Conservation (phyloP, 1,140 invertebrate species). For the Drosophila elegans region DNA sequence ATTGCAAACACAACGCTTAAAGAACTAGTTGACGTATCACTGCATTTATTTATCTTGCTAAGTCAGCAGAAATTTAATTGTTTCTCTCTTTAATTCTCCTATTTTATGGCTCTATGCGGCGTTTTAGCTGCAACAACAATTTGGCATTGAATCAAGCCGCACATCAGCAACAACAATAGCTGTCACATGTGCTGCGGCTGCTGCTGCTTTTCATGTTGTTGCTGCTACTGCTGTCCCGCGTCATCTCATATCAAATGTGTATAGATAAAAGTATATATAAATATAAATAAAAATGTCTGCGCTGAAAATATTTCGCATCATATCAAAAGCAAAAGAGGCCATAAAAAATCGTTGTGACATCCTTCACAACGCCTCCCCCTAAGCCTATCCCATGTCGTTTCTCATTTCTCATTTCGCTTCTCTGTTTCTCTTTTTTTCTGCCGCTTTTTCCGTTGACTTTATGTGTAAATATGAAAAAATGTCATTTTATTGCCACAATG, state of each 20-base stretch:
- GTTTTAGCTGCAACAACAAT: conserved; percentile 58
- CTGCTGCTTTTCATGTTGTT: conserved; percentile 3
- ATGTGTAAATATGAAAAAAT: conserved; percentile 84
- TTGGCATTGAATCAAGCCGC: conserved; percentile 50
- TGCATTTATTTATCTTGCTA: conserved; percentile 7
- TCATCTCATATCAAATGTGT: conserved; percentile 53
- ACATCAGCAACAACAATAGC: conserved; percentile 24
- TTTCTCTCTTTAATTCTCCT: conserved; percentile 29
- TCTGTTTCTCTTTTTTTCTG: conserved; percentile 40
- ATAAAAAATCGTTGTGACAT: conserved; percentile 70
- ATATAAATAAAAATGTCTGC: conserved; percentile 71
- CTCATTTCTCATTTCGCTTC: background rate
- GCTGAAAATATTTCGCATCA: conserved; percentile 73
- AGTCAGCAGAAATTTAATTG: conserved; percentile 37
- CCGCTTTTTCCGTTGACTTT: conserved; percentile 59
- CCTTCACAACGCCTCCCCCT: conserved; percentile 28
- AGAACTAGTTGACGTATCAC: conserved; percentile 16
- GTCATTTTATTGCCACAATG: conserved; percentile 82
- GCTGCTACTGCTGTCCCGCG: conserved; percentile 31
- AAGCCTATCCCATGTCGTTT: conserved; percentile 22
- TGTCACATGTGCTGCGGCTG: conserved; percentile 48
- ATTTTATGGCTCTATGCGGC: conserved; percentile 44
- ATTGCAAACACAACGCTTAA: background rate
- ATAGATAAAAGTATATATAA: conserved; percentile 50
- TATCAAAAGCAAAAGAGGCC: conserved; percentile 58